Conservation (phyloP, 1,140 invertebrate genomes). For the Zaprionus gabonicus region DNA sequence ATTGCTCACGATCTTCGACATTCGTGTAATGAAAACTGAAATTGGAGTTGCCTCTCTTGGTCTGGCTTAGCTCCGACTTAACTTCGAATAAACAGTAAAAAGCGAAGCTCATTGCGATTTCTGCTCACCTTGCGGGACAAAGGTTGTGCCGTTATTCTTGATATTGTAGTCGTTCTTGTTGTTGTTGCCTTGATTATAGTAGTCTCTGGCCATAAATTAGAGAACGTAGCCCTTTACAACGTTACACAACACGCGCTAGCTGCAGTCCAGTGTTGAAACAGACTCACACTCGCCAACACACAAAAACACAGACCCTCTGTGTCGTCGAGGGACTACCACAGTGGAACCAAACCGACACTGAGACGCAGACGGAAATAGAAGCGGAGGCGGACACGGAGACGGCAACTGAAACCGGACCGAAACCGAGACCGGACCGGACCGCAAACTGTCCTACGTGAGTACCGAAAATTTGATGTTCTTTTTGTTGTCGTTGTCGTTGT, state of each 20-base stretch:
- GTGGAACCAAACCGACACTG: constrained; percentile 1
- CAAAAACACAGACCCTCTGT: constrained; percentile 13
- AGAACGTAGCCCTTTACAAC: constrained; percentile 73
- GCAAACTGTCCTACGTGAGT: constrained; percentile 34
- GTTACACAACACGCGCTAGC: constrained; percentile 37
- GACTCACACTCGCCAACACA: constrained; percentile 19
- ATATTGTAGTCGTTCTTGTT: constrained; percentile 38
- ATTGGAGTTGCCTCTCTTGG: neutral
- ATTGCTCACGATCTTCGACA: neutral
- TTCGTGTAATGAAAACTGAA: neutral
- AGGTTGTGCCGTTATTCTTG: constrained; percentile 50
- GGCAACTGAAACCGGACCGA: constrained; percentile 19
- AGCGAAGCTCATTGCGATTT: constrained; percentile 24
- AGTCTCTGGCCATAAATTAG: constrained; percentile 72
- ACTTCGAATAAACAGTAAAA: neutral
- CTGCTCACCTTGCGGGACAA: constrained; percentile 59
- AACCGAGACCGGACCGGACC: constrained; percentile 28
- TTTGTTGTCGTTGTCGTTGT: constrained; percentile 42
- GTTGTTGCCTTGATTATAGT: constrained; percentile 54
- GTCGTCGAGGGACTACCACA: constrained; percentile 25
- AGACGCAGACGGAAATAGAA: neutral
- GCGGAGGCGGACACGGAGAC: neutral
- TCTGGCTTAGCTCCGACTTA: neutral
- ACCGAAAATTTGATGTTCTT: constrained; percentile 13
- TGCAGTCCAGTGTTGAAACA: constrained; percentile 32